These are phyloP conservation scores for Diadema setosum DNA, from an alignment of 35 echinoderm and acorn worm species.

Conservation along the genomic window DNA sequence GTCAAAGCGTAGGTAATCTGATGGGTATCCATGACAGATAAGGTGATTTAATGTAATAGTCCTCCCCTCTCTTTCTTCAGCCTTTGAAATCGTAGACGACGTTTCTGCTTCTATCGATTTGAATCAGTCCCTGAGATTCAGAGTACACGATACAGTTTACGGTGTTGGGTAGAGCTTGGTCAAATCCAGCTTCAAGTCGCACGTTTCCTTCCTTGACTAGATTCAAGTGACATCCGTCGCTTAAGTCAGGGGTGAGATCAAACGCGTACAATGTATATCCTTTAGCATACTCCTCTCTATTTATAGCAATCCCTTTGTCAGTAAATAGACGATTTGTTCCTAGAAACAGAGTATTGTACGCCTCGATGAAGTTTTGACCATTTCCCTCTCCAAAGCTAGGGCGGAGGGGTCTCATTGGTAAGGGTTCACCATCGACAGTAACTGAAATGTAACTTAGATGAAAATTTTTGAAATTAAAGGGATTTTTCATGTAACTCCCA, in stretches of 20 bases:
- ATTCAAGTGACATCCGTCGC: conserved; percentile 33
- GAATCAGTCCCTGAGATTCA: conserved; percentile 26
- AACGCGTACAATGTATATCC: conserved; percentile 48
- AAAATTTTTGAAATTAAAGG: conserved; percentile 49
- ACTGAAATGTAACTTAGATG: conserved; percentile 31
- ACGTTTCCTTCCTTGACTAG: conserved; percentile 4
- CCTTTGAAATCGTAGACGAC: conserved; percentile 24
- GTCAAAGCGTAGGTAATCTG: not conserved
- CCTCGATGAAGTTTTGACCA: not conserved
- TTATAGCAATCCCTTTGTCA: conserved; percentile 12
- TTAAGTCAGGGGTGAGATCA: conserved; percentile 41
- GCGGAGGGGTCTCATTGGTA: conserved; percentile 29
- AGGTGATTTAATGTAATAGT: not conserved
- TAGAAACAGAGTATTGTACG: conserved; percentile 50
- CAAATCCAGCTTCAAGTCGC: conserved; percentile 23
- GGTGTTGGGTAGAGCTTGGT: not conserved
- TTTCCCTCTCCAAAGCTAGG: conserved; percentile 29
- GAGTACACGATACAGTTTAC: conserved; percentile 39
- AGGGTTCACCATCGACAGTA: conserved; percentile 33
- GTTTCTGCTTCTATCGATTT: conserved; percentile 45
- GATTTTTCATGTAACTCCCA: conserved; percentile 13
- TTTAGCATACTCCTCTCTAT: conserved; percentile 20
- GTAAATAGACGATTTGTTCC: conserved; percentile 11
- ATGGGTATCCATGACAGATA: conserved; percentile 8
- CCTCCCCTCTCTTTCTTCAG: not conserved